A percentile compares a stretch with the other conserved stretches of the same genome.
phyloP scores from a whole-genome alignment of 1,140 invertebrate species.

The Melanaphis sacchari region DNA sequence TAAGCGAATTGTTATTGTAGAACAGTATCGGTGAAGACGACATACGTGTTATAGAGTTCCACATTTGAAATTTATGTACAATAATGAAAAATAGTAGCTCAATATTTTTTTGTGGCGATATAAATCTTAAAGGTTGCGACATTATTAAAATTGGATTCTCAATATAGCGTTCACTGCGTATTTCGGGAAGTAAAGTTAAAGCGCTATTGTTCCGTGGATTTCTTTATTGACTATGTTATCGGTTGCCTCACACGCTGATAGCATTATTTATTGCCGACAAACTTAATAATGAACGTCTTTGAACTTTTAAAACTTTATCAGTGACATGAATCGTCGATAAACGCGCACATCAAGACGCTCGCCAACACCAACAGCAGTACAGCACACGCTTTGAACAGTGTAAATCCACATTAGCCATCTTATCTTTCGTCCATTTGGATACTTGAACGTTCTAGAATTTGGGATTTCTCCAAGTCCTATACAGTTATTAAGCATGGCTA shows the following conservation, averaged over 20 bases:
- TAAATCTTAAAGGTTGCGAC: slow-evolving; percentile 45
- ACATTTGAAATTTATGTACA: slow-evolving; percentile 18
- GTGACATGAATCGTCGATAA: neutral
- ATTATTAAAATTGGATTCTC: slow-evolving; percentile 44
- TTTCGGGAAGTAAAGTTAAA: neutral
- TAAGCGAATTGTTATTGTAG: neutral
- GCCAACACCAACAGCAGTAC: neutral
- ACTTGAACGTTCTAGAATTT: neutral
- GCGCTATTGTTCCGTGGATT: neutral
- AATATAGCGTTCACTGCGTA: neutral
- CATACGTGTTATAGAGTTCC: neutral
- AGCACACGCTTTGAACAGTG: neutral
- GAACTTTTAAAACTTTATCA: neutral
- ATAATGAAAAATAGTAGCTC: neutral
- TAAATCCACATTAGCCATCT: neutral
- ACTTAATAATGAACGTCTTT: slow-evolving; percentile 12
- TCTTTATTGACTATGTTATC: neutral
- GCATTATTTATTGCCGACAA: neutral
- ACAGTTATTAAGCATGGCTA: neutral
- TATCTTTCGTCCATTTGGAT: neutral
- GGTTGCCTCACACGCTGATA: slow-evolving; percentile 4
- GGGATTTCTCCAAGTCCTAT: neutral
- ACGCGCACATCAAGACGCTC: neutral
- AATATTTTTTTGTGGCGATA: neutral
- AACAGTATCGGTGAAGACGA: neutral